Percentiles rank a stretch among this genome's conserved stretches.
Conservation (phyloP, 2,113 vertebrate species). For the Marcusenius ussheri region DNA sequence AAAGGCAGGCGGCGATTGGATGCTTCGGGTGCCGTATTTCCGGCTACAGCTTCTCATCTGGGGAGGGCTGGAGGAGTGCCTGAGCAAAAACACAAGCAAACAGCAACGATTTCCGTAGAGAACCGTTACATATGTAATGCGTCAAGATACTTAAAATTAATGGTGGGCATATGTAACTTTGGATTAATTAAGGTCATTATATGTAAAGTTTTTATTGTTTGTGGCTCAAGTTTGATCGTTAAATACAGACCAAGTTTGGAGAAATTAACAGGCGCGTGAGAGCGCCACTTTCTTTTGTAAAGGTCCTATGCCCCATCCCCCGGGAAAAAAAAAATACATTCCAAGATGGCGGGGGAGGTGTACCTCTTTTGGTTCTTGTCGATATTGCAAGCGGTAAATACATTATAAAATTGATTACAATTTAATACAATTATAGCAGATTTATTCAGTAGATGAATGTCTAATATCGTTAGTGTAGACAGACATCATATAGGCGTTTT, state of each 20-base stretch:
- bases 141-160: background rate
- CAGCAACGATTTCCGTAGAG: background rate
- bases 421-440: background rate
- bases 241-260: background rate
- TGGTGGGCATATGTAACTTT: background rate
- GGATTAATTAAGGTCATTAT: background rate
- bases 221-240: background rate
- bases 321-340: conserved; percentile 31
- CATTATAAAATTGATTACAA: background rate
- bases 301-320: conserved; percentile 24
- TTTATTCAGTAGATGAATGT: background rate
- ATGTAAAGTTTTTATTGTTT: background rate
- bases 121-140: background rate
- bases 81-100: background rate
- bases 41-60: background rate
- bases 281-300: background rate
- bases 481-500: too few species aligned
- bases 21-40: background rate
- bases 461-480: background rate
- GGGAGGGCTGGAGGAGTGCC: background rate
- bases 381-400: conserved; percentile 71
- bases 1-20: conserved; percentile 43
- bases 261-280: background rate
- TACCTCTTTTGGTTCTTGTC: conserved; percentile 62
- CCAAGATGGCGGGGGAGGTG: conserved; percentile 65